phyloP scores from a whole-genome alignment of 2,888 invertebrate species.

The Osmoderma eremita region DNA sequence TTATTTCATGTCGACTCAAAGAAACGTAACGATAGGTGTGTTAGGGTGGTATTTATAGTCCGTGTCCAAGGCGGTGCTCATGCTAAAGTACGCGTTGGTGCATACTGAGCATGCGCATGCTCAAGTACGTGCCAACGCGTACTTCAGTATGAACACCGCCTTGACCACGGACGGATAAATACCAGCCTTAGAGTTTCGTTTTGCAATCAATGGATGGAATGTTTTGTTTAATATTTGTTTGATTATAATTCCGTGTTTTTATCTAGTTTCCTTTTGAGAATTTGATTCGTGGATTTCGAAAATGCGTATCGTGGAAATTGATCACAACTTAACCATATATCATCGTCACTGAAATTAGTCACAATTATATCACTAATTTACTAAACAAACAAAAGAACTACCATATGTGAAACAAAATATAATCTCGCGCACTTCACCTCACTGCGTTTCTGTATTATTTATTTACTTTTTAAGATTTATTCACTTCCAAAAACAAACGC shows the following conservation, averaged over 20 bases:
- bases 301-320: slow-evolving; percentile 30
- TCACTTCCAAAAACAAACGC: slow-evolving; percentile 40
- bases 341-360: slow-evolving; percentile 60
- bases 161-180: no score
- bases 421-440: slow-evolving; percentile 61
- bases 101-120: no score
- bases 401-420: slow-evolving; percentile 48
- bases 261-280: slow-evolving; percentile 36
- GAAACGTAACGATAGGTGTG: slow-evolving; percentile 18
- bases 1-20: slow-evolving; percentile 17
- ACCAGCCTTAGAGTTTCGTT: no score
- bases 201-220: slow-evolving; percentile 47
- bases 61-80: no score
- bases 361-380: slow-evolving; percentile 61
- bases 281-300: slow-evolving; percentile 30
- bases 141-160: no score
- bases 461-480: slow-evolving; percentile 4
- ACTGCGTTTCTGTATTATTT: slow-evolving; percentile 54
- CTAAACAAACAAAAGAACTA: slow-evolving; percentile 49
- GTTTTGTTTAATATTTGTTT: slow-evolving; percentile 44
- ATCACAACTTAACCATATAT: slow-evolving; percentile 47
- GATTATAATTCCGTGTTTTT: slow-evolving; percentile 36
- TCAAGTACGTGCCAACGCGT: no score
- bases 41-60: no score
- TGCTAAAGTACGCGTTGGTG: no score